A percentile compares a stretch with the other conserved stretches of the same genome.
phyloP scores from a whole-genome alignment of 2,888 invertebrate genomes.

The Acanthosepion esculentum region DNA sequence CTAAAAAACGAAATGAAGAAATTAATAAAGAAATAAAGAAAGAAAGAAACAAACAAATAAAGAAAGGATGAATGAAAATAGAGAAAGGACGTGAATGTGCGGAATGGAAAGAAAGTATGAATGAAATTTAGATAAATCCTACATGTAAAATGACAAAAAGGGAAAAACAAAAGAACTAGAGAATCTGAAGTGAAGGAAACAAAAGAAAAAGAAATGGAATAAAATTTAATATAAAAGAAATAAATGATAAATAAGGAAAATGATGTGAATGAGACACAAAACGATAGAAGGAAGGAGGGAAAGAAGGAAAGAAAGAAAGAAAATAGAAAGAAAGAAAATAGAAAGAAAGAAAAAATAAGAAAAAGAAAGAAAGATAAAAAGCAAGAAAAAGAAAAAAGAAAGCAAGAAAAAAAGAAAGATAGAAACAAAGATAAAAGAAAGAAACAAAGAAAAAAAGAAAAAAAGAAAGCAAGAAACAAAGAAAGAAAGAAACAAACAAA shows the following conservation, averaged over 20 bases:
- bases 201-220: not conserved
- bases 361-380: not conserved
- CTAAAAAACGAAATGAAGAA: too few relatives aligned
- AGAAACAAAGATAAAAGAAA: not conserved
- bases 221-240: not conserved
- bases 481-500: not conserved
- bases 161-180: not conserved
- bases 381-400: not conserved
- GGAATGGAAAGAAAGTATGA: too few relatives aligned
- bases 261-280: not conserved
- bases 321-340: not conserved
- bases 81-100: too few relatives aligned
- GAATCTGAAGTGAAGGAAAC: not conserved
- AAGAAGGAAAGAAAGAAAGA: too few relatives aligned
- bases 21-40: too few relatives aligned
- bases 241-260: not conserved
- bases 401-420: not conserved
- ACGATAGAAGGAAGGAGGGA: not conserved
- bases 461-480: not conserved
- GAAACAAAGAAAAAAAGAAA: too few relatives aligned
- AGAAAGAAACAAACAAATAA: too few relatives aligned
- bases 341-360: not conserved
- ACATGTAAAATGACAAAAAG: not conserved
- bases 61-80: too few relatives aligned
- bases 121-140: too few relatives aligned